A percentile compares a stretch with the other conserved stretches of the same genome.
These are phyloP conservation scores for Tetheella fluctuosa DNA, from an alignment of 2,888 invertebrate genomes.

Conservation along the genomic window DNA sequence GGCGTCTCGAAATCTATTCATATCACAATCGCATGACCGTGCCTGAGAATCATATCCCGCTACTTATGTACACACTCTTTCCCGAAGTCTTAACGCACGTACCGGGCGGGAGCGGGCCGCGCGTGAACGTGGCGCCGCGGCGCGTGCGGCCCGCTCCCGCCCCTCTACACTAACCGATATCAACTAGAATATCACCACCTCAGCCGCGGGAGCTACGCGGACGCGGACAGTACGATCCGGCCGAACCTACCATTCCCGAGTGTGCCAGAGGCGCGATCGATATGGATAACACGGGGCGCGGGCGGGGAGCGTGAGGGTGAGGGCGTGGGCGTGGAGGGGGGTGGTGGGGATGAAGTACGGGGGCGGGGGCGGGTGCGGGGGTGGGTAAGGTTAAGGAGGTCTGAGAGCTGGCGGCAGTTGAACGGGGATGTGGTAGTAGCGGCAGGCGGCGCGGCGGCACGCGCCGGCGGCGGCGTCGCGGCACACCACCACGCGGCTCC, in stretches of 20 bases:
- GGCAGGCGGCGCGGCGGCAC: constrained; percentile 96
- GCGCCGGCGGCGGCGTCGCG: constrained; percentile 97
- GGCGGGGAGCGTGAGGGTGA: constrained; percentile 43
- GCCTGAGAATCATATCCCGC: constrained; percentile 82
- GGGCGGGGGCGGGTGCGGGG: constrained; percentile 29
- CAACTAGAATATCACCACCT: constrained; percentile 68
- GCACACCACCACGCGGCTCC: constrained; percentile 97
- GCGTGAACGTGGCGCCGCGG: constrained; percentile 31
- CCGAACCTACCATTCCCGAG: constrained; percentile 66
- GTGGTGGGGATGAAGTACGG: constrained; percentile 19
- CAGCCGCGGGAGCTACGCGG: constrained; percentile 57
- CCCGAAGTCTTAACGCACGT: constrained; percentile 60
- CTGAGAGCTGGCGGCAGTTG: constrained; percentile 91
- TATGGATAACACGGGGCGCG: constrained; percentile 67
- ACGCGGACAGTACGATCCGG: constrained; percentile 44
- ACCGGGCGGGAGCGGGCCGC: constrained; percentile 47
- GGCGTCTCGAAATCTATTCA: constrained; percentile 82
- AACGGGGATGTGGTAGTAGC: constrained; percentile 98
- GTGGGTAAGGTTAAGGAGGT: constrained; percentile 72
- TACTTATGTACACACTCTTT: constrained; percentile 82
- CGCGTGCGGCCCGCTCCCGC: constrained; percentile 44
- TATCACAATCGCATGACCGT: constrained; percentile 84
- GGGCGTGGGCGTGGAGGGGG: constrained; percentile 21
- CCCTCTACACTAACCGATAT: constrained; percentile 67
- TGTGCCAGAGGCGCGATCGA: constrained; percentile 74